A percentile compares a stretch with the other conserved stretches of the same genome.
These are phyloP conservation scores for Parasteatoda lunata DNA, from an alignment of 2,888 invertebrate genomes.

Conservation along the genomic window DNA sequence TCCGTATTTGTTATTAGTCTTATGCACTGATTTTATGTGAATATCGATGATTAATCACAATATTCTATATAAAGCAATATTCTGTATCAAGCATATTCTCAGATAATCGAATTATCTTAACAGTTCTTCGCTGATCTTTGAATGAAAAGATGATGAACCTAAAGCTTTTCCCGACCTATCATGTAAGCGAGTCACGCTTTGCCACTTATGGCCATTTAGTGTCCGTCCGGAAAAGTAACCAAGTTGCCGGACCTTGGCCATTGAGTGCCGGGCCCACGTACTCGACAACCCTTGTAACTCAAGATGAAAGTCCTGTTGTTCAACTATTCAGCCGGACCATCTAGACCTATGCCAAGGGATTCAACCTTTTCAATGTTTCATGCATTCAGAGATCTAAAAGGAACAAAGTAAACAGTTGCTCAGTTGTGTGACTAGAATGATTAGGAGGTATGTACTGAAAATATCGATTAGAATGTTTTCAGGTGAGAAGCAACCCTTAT, in stretches of 20 bases:
- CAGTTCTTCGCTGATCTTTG: no score
- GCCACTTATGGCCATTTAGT: conserved; percentile 57
- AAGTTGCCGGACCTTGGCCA: conserved; percentile 16
- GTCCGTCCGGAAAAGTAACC: neutral
- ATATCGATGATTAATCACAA: no score
- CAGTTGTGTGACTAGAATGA: neutral
- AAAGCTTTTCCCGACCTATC: no score
- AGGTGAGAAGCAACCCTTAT: no score
- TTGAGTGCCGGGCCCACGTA: conserved; percentile 8
- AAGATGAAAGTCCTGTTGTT: conserved; percentile 9
- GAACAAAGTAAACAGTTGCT: conserved; percentile 29
- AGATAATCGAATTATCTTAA: no score
- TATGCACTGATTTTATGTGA: no score
- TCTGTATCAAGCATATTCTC: no score
- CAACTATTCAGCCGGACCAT: conserved; percentile 22
- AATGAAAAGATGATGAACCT: no score
- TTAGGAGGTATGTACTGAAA: no score
- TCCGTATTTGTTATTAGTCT: no score
- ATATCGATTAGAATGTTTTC: no score
- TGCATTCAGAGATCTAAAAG: conserved; percentile 17
- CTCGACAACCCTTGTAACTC: neutral
- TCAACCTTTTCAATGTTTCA: conserved; percentile 48
- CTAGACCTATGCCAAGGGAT: neutral
- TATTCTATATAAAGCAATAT: no score
- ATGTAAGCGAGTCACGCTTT: conserved; percentile 3